Base-by-base conservation (phyloP, 2,888 invertebrate species). In the Entomobrya proxima region DNA sequence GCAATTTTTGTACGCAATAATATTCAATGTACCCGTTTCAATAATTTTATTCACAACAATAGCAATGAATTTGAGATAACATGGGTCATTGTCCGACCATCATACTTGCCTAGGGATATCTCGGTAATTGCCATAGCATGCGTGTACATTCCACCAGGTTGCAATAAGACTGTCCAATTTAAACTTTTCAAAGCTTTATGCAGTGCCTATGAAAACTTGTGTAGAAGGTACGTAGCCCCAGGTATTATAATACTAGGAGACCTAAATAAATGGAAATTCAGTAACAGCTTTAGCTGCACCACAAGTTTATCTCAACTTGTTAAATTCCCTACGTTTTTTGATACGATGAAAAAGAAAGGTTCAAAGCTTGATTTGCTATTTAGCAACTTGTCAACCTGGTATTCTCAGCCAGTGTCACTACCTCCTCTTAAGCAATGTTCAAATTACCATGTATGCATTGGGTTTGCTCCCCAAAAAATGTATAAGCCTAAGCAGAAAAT, bases 221-320 rank as follows among this genome's bases (percentile, higher is more conserved):
- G 1, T 9, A 5, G 32, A 18, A 44, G 32, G n/a, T 74, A 74
- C 13, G 50, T 30, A 1, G 4, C 15, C 1, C 74, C 74, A 15
- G 47, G 30, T 50, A 30, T 74, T 13, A n/a, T 47, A 2, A 74
- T 74, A 30, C 1, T 30, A 1, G 74, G 74, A 0, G 74, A 74
- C 18, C 50, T 74, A n/a, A 74, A 74, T 13, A 24, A 15, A 7
- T 74, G 74, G 74, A 74, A 50, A 50, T 74, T n/a, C n/a, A 9
- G n/a, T n/a, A 27, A 13, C 55, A 37, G 18, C 11, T 55, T 76
- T 11, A 15, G 15, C 7, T 13, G n/a, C 24, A 13, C 15, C 5
- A 58, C 58, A 1, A 37, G 13, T 7, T 13, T 77, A 35, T 4
- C 2, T 1, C 58, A 77, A 40, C 24, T 27, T 27, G 27, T 37